Base-by-base conservation (phyloP, 1,140 invertebrate genomes). In the Drosophila micromelanica region DNA sequence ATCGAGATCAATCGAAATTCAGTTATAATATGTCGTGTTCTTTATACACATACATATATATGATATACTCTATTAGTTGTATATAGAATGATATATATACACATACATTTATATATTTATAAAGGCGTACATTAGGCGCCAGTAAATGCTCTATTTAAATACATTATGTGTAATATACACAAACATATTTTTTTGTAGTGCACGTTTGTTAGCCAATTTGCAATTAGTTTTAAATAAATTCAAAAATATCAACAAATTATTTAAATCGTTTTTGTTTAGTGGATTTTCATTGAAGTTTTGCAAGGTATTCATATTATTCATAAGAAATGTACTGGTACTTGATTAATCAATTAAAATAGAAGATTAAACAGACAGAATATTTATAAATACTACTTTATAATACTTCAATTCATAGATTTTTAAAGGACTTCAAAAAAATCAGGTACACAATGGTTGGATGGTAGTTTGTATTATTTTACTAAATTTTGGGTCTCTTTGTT, bases 201-300 rank as follows among this genome's bases (percentile, higher is more conserved):
- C 61, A 64, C 42, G 30, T 45, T 38, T 60, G 15, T 68, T 68
- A 68, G 64, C 63, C 45, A 68, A 68, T 60, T 60, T 60, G 45
- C 45, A 60, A 20, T 42, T 68, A 60, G 55, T 60, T 51, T 43
- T 51, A 42, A 68, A 68, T 68, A 68, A 60, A 68, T 51, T 35
- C 27, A 68, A 40, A 11, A 57, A 57, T 43, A 67, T 9, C 9
- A 62, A 51, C 27, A 51, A 6, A 9, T 32, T 32, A 8, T 6
- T 5, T 27, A 27, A 27, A 27, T 27, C 0, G 27, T 27, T 27
- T 27, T 27, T 27, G n/a, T 27, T 27, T 5, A 6, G 27, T 27
- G 27, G 5, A 27, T 27, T 15, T 15, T 43, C 7, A 15, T 43
- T 13, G 0, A 38, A 12, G 11, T 38, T 12, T n/a, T 38, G 1